These are phyloP conservation scores for Orthosia cruda DNA, from an alignment of 2,888 invertebrate genomes.

Conservation along the genomic window DNA sequence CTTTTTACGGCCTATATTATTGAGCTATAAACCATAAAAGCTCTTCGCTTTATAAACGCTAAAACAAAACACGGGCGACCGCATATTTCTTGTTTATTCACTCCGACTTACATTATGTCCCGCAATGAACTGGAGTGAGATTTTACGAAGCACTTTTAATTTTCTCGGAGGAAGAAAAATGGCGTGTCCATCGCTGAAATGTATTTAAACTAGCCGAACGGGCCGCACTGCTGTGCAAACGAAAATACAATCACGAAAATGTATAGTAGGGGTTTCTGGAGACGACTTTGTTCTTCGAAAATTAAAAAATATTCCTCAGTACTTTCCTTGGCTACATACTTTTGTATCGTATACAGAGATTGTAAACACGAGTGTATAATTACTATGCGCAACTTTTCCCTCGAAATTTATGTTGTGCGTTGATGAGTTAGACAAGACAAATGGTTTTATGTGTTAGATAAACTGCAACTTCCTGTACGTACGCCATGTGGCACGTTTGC, in stretches of 20 bases:
- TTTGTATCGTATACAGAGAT: constrained; percentile 44
- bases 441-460: constrained; percentile 69
- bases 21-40: constrained; percentile 89
- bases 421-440: constrained; percentile 71
- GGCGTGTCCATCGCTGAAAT: constrained; percentile 57
- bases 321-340: constrained; percentile 25
- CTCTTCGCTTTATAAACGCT: constrained; percentile 85
- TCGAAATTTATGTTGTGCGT: constrained; percentile 65
- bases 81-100: constrained; percentile 86
- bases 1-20: constrained; percentile 88
- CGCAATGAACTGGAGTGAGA: constrained; percentile 80
- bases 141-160: constrained; percentile 79
- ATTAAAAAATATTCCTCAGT: constrained; percentile 38
- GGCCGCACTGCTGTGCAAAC: constrained; percentile 33
- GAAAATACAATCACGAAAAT: constrained; percentile 38
- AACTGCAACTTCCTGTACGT: constrained; percentile 63
- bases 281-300: constrained; percentile 36
- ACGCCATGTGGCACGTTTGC: constrained; percentile 60
- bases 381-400: constrained; percentile 62
- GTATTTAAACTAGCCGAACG: constrained; percentile 63
- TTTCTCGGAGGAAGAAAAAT: constrained; percentile 68
- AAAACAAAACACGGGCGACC: constrained; percentile 85
- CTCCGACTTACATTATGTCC: constrained; percentile 79
- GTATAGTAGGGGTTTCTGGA: constrained; percentile 28
- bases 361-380: constrained; percentile 62